Evolutionary conservation across 2,113 vertebrate species (phyloP).

Genomic region (Epinephelus fuscoguttatus): DNA sequence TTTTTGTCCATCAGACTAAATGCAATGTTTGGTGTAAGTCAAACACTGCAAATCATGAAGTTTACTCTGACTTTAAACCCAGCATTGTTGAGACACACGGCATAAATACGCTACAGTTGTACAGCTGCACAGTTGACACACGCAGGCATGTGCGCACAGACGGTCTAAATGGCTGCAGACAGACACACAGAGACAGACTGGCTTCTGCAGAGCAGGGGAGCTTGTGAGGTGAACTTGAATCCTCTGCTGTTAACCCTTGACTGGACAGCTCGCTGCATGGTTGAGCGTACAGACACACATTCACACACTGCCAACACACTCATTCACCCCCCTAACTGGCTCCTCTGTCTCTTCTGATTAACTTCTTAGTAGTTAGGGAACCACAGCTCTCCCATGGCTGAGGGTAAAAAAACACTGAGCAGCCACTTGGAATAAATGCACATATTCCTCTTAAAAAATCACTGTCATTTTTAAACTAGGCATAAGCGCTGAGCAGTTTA

Average conservation of each 20-base stretch:
- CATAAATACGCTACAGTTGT: neutral
- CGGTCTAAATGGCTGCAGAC: slow-evolving; percentile 30
- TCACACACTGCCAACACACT: slow-evolving; percentile 27
- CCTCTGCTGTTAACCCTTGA: slow-evolving; percentile 29
- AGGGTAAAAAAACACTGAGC: slow-evolving; percentile 67
- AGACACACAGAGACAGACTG: slow-evolving; percentile 12
- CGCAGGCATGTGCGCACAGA: slow-evolving; percentile 1
- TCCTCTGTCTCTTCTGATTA: slow-evolving; percentile 66
- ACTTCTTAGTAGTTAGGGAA: slow-evolving; percentile 71
- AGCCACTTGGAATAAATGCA: slow-evolving; percentile 39
- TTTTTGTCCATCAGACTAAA: neutral
- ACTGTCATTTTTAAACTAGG: slow-evolving; percentile 32
- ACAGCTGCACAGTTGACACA: slow-evolving; percentile 12
- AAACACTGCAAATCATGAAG: neutral
- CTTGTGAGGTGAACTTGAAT: slow-evolving; percentile 45
- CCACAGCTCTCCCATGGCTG: slow-evolving; percentile 60
- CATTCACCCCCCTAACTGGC: slow-evolving; percentile 49
- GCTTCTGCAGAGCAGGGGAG: neutral
- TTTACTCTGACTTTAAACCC: neutral
- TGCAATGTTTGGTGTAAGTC: neutral
- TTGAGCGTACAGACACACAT: slow-evolving; percentile 5
- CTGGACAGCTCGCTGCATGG: slow-evolving; percentile 3
- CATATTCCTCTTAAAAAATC: slow-evolving; percentile 37
- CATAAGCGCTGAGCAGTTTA: neutral
- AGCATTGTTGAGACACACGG: neutral